Conservation (phyloP, 2,113 vertebrate species). For the Tympanuchus pallidicinctus region DNA sequence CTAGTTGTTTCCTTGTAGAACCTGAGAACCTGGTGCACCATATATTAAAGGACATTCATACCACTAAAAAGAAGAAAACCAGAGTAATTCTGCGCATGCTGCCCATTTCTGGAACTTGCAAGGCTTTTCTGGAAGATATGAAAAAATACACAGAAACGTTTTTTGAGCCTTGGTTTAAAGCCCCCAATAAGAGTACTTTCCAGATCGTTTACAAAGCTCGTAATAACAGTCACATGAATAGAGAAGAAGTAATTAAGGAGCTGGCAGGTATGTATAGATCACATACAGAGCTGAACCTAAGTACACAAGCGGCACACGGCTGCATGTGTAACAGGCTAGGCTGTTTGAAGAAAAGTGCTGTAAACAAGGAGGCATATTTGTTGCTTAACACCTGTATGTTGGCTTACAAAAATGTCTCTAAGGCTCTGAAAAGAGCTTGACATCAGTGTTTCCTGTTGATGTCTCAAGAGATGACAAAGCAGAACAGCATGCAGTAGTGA, state of each 20-base stretch:
- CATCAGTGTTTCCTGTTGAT: not conserved
- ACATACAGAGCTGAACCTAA: not conserved
- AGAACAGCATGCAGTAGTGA: not conserved
- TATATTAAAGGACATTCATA: conserved; percentile 90
- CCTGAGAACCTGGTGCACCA: conserved; percentile 92
- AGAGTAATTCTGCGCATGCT: conserved; percentile 94
- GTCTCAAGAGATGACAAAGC: not conserved
- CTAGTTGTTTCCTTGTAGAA: conserved; percentile 74
- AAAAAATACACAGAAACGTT: conserved; percentile 88
- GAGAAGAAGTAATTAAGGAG: conserved; percentile 92
- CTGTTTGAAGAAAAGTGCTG: not conserved
- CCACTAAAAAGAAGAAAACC: conserved; percentile 92
- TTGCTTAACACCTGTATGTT: not conserved
- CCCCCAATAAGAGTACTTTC: conserved; percentile 88
- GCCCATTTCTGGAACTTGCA: conserved; percentile 92
- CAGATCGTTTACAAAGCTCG: conserved; percentile 95
- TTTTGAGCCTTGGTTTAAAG: conserved; percentile 94
- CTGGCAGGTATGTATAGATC: conserved; percentile 85
- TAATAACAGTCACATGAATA: conserved; percentile 93
- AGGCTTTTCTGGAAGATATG: conserved; percentile 94
- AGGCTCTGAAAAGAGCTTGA: not conserved
- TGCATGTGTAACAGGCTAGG: not conserved
- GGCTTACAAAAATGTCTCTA: not conserved
- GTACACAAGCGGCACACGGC: not conserved
- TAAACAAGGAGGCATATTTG: not conserved